These are phyloP conservation scores for Anniella stebbinsi DNA, from an alignment of 2,797 vertebrate species.

Conservation along the genomic window DNA sequence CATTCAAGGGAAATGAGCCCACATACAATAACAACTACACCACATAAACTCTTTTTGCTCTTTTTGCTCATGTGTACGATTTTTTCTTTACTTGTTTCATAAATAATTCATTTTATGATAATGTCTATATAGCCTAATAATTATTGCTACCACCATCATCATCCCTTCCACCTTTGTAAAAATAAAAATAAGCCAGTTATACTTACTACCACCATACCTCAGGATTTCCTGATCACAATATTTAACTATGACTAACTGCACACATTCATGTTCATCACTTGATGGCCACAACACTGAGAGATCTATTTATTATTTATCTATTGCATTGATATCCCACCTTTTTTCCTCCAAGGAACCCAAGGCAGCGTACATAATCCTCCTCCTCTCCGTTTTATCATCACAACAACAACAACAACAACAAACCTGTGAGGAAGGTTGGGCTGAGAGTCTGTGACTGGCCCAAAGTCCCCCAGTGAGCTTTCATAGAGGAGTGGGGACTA, in stretches of 20 bases:
- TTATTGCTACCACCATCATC: neutral
- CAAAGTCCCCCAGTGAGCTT: no score
- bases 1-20: neutral
- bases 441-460: no score
- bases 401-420: no score
- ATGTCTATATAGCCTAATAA: neutral
- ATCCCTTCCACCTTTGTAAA: neutral
- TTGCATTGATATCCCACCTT: no score
- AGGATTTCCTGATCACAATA: neutral
- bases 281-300: neutral
- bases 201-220: neutral
- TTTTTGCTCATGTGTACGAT: neutral
- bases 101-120: neutral
- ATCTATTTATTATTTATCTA: no score
- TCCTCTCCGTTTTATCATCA: no score
- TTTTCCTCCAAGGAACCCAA: no score
- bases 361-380: no score
- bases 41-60: neutral
- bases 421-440: no score
- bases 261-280: neutral
- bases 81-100: neutral
- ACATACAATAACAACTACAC: neutral
- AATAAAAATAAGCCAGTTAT: neutral
- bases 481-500: no score
- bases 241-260: neutral